Base-by-base conservation (phyloP, 2,113 vertebrate genomes). In the Ifrita kowaldi region DNA sequence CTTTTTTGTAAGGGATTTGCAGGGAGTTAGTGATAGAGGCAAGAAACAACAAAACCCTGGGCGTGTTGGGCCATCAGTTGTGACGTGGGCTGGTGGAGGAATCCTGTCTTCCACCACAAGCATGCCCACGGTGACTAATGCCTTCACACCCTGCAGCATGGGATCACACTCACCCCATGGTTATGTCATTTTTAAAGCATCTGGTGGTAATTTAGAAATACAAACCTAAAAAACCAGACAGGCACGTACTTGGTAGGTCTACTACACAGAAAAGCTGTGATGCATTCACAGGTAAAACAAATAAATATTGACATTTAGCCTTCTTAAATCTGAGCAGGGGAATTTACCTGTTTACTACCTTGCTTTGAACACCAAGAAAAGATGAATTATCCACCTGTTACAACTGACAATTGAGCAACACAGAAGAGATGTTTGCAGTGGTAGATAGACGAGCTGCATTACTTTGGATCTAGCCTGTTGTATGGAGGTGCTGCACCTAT, bases 121-220 rank as follows among this genome's bases (percentile, higher is more conserved):
- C 79, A 77, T 80, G 84, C 69, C 87, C 32, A 0, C 0, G 4
- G 47, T 95, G 95, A 97, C 77, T 97, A 96, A 96, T 63, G 74
- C 91, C 65, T 85, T 79, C 93, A 73, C 68, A 49, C 74, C 84
- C 88, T 93, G 59, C 46, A 90, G 84, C 73, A 82, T 44, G 23
- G 52, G 57, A 82, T 77, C 87, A 62, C 2, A 2, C 76, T 96
- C 69, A 88, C 30, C 9, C 55, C 49, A 49, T 62, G 57, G 17
- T 93, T 87, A 90, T 62, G 26, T 93, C 77, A 97, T 78, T 90
- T 92, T 50, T 71, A 78, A 96, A 87, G 90, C 90, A 90, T 90
- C 77, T 97, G 42, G 11, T 68, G 49, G 24, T 18, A 78, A 57
- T 80, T 84, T 75, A 84, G 73, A 89, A 94, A 90, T 42, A 39